Conservation (phyloP, 2,888 invertebrate genomes). For the Phyllotreta cruciferae region DNA sequence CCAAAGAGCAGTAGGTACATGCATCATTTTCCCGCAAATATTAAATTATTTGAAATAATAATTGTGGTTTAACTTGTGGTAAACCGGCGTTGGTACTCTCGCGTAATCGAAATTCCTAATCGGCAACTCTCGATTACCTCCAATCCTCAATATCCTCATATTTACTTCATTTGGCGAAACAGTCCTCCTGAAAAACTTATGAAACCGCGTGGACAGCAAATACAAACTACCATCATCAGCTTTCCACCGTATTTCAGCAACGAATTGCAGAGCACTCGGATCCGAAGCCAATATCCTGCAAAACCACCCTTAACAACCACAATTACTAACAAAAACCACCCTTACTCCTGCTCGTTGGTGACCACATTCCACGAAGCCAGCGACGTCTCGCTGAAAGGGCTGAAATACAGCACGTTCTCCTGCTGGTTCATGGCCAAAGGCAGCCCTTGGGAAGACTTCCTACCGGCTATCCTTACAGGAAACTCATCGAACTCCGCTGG, state of each 20-base stretch:
- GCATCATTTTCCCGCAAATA: no score
- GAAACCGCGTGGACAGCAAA: conserved; percentile 77
- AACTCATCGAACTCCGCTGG: conserved; percentile 73
- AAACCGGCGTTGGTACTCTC: no score
- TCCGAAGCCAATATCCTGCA: conserved; percentile 74
- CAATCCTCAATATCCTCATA: conserved; percentile 66
- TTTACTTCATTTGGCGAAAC: conserved; percentile 74
- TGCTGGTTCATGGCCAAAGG: conserved; percentile 74
- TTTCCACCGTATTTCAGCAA: conserved; percentile 76
- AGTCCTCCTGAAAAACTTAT: conserved; percentile 77
- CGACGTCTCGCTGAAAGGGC: conserved; percentile 81
- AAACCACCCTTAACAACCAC: neutral
- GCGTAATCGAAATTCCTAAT: no score
- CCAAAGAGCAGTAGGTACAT: no score
- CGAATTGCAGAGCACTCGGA: conserved; percentile 76
- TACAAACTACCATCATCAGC: conserved; percentile 74
- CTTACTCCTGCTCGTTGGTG: conserved; percentile 74
- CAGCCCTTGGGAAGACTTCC: conserved; percentile 84
- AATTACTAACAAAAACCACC: neutral
- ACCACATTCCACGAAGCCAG: conserved; percentile 81
- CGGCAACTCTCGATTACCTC: neutral
- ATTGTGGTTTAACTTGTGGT: no score
- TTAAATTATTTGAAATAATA: no score
- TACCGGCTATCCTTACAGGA: conserved; percentile 79
- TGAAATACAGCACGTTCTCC: conserved; percentile 78